phyloP scores from a whole-genome alignment of 2,888 invertebrate species.

The Drosophila leonis region DNA sequence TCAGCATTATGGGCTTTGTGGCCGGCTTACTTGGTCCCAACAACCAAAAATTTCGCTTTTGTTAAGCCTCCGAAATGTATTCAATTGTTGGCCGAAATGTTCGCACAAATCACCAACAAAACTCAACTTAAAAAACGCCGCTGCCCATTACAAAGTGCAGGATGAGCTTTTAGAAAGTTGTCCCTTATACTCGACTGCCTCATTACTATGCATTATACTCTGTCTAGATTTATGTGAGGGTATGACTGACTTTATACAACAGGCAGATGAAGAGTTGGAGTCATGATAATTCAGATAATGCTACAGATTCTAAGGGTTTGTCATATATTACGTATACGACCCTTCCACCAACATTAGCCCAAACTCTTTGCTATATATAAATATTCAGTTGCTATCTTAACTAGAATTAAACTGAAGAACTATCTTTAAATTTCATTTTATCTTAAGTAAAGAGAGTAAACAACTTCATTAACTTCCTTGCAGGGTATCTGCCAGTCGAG shows the following conservation, averaged over 20 bases:
- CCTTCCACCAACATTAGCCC: not conserved
- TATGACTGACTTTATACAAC: no score
- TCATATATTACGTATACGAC: conserved; percentile 1
- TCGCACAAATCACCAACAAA: conserved; percentile 27
- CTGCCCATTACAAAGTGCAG: conserved; percentile 47
- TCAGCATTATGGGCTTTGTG: conserved; percentile 52
- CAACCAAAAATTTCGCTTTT: conserved; percentile 25
- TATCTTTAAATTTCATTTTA: not conserved
- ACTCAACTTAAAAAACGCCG: conserved; percentile 28
- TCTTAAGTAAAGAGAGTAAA: not conserved
- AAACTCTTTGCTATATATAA: not conserved
- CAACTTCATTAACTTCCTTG: not conserved
- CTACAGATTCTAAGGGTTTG: not conserved
- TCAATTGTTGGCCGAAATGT: conserved; percentile 56
- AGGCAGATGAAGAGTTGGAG: not conserved
- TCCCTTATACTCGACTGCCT: conserved; percentile 7
- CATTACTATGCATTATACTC: not conserved
- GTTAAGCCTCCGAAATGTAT: conserved; percentile 51
- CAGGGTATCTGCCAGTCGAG: not conserved
- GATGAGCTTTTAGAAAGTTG: conserved; percentile 53
- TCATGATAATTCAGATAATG: no score
- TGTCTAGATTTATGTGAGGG: not conserved
- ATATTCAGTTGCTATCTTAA: not conserved
- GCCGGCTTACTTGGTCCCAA: conserved; percentile 19
- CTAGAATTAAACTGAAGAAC: not conserved